Conservation (phyloP, 2,888 invertebrate species). For the Enoplolaimus lenunculus region DNA sequence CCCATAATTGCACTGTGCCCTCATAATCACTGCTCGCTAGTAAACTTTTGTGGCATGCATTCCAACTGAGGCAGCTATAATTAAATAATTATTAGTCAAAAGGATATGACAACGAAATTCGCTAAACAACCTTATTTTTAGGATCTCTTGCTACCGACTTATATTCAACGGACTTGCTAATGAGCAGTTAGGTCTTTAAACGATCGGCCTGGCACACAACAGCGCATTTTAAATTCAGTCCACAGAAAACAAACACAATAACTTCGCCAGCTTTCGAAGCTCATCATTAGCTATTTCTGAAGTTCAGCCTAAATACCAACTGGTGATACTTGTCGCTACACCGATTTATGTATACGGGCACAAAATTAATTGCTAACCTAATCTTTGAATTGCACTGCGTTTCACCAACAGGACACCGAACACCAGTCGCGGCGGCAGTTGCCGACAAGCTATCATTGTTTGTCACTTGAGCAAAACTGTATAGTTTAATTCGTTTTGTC, state of each 20-base stretch:
- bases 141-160: no score
- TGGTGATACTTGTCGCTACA: no score
- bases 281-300: no score
- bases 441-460: conserved; percentile 58
- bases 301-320: no score
- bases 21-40: conserved; percentile 85
- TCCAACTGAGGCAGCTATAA: conserved; percentile 76
- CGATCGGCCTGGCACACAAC: no score
- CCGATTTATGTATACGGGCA: no score
- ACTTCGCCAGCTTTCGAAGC: neutral
- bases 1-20: conserved; percentile 83
- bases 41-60: conserved; percentile 70
- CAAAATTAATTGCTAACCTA: no score
- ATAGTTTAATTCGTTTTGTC: conserved; percentile 76
- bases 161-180: no score
- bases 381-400: conserved; percentile 78
- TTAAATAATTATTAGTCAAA: neutral
- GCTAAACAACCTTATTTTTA: neutral
- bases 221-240: no score
- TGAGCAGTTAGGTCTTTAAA: no score
- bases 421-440: conserved; percentile 51
- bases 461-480: conserved; percentile 66
- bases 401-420: conserved; percentile 78
- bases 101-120: no score
- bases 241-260: neutral